Evolutionary conservation across 2,888 invertebrate genomes (phyloP), one percentile per base, ranked within the genome.

Genomic region (Pseudeuparius sepicola): DNA sequence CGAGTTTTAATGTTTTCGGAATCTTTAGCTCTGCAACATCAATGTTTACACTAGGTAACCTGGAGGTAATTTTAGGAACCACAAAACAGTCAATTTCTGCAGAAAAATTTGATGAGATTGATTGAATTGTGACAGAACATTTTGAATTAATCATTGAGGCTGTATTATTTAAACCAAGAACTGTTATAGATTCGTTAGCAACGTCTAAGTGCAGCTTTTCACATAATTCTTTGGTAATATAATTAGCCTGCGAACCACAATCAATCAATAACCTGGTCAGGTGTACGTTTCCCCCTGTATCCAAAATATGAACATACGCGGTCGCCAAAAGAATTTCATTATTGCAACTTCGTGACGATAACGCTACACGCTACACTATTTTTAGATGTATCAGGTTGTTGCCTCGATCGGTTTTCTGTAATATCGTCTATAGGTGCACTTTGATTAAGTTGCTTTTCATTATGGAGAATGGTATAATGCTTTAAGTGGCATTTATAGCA

Each of bases 241-340:
- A 20, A 20, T n/a, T 20, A 7, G 20, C 6, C 20, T 20, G 20
- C 20, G 20, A 20, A 20, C 20, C 20, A 7, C 7, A 20, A n/a
- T 20, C 20, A 20, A 20, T 6, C n/a, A 20, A 20, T 20, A n/a
- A 6, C n/a, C 20, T 6, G n/a, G n/a, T 20, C n/a, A n/a, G 6
- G n/a, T 20, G 20, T 7, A n/a, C 20, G 6, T 20, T 6, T 20
- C 18, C 12, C 10, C n/a, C 10, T 17, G 16, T 9, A 18, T 30
- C 30, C 12, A 15, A n/a, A 7, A 30, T 11, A 11, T 30, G 30
- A 30, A 30, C 11, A 4, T 18, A 17, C n/a, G 16, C 30, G 17
- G 30, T 30, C 3, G 30, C 17, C 7, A 30, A 11, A 5, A 30
- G n/a, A 17, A 30, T n/a, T n/a, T n/a, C n/a, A n/a, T n/a, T n/a